Percentiles rank a stretch among this genome's conserved stretches.
Conservation (phyloP, 1,140 invertebrate species). For the Ostrea edulis region DNA sequence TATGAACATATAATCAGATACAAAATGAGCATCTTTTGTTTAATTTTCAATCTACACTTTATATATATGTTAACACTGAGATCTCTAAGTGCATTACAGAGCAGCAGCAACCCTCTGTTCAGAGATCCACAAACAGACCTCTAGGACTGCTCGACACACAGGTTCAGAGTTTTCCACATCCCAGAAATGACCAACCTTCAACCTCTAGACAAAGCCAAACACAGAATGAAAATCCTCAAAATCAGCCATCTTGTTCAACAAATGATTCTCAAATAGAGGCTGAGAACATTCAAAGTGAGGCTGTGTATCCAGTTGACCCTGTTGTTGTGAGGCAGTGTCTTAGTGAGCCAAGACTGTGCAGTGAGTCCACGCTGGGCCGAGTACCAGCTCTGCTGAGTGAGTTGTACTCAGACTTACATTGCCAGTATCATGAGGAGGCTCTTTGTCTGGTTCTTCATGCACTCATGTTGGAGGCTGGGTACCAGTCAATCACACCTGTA, state of each 20-base stretch:
- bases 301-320: slow-evolving; percentile 36
- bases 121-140: not conserved
- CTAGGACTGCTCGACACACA: not conserved
- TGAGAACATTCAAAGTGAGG: slow-evolving; percentile 23
- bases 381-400: slow-evolving; percentile 60
- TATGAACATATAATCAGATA: too few relatives aligned
- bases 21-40: too few relatives aligned
- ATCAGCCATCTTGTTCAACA: slow-evolving; percentile 12
- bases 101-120: not conserved
- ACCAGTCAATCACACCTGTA: slow-evolving; percentile 35
- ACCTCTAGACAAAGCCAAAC: not conserved
- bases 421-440: slow-evolving; percentile 53
- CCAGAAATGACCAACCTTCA: not conserved
- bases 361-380: slow-evolving; percentile 55
- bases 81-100: not conserved
- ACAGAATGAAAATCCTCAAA: not conserved
- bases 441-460: slow-evolving; percentile 64
- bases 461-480: slow-evolving; percentile 70
- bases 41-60: too few relatives aligned
- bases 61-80: not conserved
- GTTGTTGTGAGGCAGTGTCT: slow-evolving; percentile 59
- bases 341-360: slow-evolving; percentile 65
- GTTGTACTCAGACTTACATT: slow-evolving; percentile 53
- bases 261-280: slow-evolving; percentile 17
- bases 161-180: not conserved